Evolutionary conservation across 2,113 vertebrate genomes (phyloP).

Genomic region (Menidia beryllina): DNA sequence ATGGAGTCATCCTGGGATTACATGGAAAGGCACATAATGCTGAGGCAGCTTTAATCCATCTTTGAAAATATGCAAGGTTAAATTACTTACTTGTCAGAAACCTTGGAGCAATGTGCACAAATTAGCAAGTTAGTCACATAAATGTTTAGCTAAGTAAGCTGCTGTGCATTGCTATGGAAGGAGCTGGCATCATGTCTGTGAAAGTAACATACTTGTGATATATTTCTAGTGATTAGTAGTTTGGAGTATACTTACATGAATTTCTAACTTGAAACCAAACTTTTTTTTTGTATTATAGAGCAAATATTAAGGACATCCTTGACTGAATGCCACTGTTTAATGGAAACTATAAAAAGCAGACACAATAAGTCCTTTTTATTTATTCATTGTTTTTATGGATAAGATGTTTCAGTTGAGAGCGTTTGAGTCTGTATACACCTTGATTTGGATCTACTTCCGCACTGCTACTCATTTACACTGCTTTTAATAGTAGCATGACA

Average conservation of each 20-base stretch:
- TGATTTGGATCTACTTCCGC: conserved; percentile 28
- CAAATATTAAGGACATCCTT: too few relatives aligned
- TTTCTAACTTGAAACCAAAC: too few relatives aligned
- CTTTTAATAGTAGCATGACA: conserved; percentile 24
- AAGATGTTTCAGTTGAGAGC: not conserved
- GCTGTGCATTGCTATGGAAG: not conserved
- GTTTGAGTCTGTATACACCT: not conserved
- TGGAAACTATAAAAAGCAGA: too few relatives aligned
- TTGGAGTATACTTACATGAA: too few relatives aligned
- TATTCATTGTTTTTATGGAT: too few relatives aligned
- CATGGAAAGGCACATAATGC: not conserved
- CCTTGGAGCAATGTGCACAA: not conserved
- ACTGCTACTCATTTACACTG: too few relatives aligned
- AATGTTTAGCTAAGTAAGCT: not conserved
- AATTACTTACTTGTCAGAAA: not conserved
- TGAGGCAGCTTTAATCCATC: not conserved
- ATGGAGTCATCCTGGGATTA: not conserved
- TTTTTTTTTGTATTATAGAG: too few relatives aligned
- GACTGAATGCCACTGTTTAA: too few relatives aligned
- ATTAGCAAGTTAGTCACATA: not conserved
- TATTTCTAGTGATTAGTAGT: not conserved
- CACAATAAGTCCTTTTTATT: not conserved
- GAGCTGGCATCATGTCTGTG: not conserved
- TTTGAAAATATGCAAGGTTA: not conserved
- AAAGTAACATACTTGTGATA: not conserved